phyloP scores from a whole-genome alignment of 2,797 vertebrate genomes.

The Artibeus lituratus region DNA sequence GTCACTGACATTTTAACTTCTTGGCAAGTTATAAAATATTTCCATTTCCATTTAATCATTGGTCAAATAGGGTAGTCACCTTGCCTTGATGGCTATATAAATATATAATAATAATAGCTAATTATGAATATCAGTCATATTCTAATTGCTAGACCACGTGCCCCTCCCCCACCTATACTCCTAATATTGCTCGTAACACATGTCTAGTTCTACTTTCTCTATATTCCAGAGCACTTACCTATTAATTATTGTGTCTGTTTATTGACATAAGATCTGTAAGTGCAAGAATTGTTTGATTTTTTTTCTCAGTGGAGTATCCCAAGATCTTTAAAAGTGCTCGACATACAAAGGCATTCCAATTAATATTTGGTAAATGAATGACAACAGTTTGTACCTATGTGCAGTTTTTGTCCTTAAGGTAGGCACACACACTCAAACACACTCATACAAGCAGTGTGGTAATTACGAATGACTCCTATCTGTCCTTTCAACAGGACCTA shows the following conservation, averaged over 20 bases:
- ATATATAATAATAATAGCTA: not conserved
- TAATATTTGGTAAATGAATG: not conserved
- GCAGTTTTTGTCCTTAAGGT: not conserved
- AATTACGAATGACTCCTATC: conserved; percentile 55
- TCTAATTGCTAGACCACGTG: conserved; percentile 3
- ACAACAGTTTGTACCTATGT: not conserved
- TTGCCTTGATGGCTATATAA: not conserved
- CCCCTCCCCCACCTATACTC: not conserved
- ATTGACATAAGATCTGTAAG: not conserved
- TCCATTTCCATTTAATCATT: not conserved
- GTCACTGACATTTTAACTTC: conserved; percentile 9
- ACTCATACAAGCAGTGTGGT: not conserved
- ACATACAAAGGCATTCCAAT: not conserved
- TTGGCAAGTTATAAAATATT: not conserved
- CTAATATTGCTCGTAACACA: not conserved
- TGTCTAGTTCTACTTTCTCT: not conserved
- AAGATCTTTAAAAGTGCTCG: not conserved
- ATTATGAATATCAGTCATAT: not conserved
- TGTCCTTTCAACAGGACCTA: not conserved
- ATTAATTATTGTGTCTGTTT: not conserved
- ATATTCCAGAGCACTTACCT: not conserved
- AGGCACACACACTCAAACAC: not conserved
- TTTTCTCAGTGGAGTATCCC: not conserved
- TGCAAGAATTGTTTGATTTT: not conserved
- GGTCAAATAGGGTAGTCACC: not conserved